Evolutionary conservation across 2,797 vertebrate genomes (phyloP), one percentile per base, ranked within the genome.

Genomic region (Hydrolagus colliei): DNA sequence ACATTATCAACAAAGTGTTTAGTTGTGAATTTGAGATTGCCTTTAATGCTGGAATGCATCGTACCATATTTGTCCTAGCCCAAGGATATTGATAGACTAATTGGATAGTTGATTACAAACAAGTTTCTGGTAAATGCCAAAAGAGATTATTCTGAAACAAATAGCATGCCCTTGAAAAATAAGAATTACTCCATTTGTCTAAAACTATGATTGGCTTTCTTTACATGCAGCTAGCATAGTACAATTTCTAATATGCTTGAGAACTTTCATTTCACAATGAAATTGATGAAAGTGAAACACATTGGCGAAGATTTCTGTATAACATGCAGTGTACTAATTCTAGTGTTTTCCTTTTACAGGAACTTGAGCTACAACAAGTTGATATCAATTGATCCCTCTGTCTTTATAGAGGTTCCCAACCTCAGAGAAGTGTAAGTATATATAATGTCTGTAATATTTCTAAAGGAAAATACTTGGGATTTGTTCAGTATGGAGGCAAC

Each of bases 311-410:
- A 71, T 14, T 71, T 41, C 88, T 90, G 87, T 91, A 87, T 76
- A 68, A 10, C 6, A 73, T 89, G 62, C 22, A 86, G 72, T 65
- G 12, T 90, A 89, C 91, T 93, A 87, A 93, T 91, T 73, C 86
- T 0, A 0, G 87, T 89, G 71, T 88, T 87, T 82, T 87, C 90
- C 88, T 91, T 90, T 91, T 91, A 90, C 93, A 99, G 98, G 94
- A 97, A 98, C 90, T 94, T 99, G 90, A 96, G 97, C 93, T 92
- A 95, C 93, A 99, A 98, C 93, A 97, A 94, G 90, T 92, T 99
- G 92, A 92, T 92, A 0, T 91, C 93, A 92, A 94, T 98, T 89
- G 92, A 93, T 90, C 89, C 89, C 78, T 94, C 96, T 90, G 93
- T 89, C 88, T 96, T 99, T 88, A 91, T 93, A 88, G 93, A 91